A percentile compares a stretch with the other conserved stretches of the same genome.
Evolutionary conservation across 2,113 vertebrate species (phyloP).

Genomic region (Hippocampus mohnikei): DNA sequence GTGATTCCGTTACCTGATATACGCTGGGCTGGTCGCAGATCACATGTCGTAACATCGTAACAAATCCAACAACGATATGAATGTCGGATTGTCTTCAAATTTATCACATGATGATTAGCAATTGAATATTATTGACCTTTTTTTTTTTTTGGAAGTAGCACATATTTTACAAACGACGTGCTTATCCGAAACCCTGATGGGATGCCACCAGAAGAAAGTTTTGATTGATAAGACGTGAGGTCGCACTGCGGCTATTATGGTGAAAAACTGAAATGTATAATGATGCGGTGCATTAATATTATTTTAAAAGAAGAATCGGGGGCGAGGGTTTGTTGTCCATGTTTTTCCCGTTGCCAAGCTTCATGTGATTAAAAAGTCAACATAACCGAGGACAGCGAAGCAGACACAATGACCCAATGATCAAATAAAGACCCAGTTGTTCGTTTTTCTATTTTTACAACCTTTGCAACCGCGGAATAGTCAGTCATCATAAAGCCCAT

Average conservation of each 20-base stretch:
- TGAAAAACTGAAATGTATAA: too few relatives aligned
- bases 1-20: too few relatives aligned
- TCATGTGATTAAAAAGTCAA: neutral
- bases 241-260: too few relatives aligned
- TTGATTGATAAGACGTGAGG: neutral
- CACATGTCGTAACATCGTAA: too few relatives aligned
- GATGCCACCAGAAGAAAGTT: neutral
- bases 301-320: neutral
- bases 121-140: too few relatives aligned
- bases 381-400: constrained; percentile 6
- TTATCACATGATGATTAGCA: too few relatives aligned
- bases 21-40: too few relatives aligned
- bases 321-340: neutral
- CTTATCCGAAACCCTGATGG: neutral
- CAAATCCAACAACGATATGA: too few relatives aligned
- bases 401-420: constrained; percentile 1
- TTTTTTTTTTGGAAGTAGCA: too few relatives aligned
- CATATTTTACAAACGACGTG: neutral
- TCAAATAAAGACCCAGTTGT: constrained; percentile 23
- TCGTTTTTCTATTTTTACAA: constrained; percentile 29
- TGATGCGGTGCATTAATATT: too few relatives aligned
- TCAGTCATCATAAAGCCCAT: constrained; percentile 37
- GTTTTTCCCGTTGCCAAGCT: neutral
- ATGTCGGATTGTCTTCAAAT: too few relatives aligned
- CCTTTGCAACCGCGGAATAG: constrained; percentile 27